Base-by-base conservation (phyloP, 1,140 invertebrate genomes). In the Latrodectus geometricus region DNA sequence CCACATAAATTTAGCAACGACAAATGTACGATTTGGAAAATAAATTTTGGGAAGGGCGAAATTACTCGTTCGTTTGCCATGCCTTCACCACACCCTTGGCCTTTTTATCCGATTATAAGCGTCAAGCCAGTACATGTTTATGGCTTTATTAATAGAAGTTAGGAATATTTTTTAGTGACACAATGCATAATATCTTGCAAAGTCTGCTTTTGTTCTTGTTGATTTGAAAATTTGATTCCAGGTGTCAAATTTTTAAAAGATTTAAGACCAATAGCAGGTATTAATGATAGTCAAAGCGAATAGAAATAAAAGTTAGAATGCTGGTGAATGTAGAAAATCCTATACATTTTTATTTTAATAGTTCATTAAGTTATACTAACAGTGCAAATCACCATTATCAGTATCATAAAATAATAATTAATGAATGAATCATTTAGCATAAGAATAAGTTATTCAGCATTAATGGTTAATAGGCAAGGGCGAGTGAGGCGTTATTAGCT, bases 1-100 rank as follows among this genome's bases (percentile, higher is more conserved):
- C 35, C 5, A 3, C 5, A 35, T 35, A 35, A 35, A 35, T 35
- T 35, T 3, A 35, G 35, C 35, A 3, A 35, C 35, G 35, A 35
- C 5, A 5, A 35, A 35, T 3, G 5, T 35, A 35, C 5, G 35
- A 35, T 35, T 35, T 35, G 35, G 35, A 35, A 35, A 35, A 3
- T 1, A 35, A 35, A 5, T 35, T 35, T 35, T 35, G 74, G 74
- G 74, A n/a, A 21, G 23, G 74, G 74, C 23, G 12, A 65, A 9
- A 76, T 76, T n/a, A 23, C 54, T 61, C 76, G 66, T 54, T 66
- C 61, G 23, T 78, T 15, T 48, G 76, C 76, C 66, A 65, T 65
- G 76, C 76, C 76, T 78, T 23, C 76, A 78, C 76, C 76, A 20
- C 76, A 78, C 76, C 76, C 76, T 78, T 78, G 61, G n/a, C 15